Percentiles rank a stretch among this genome's conserved stretches.
These are phyloP conservation scores for Pan troglodytes DNA, from an alignment of 2,113 vertebrate genomes.

Conservation along the genomic window NHGRI_mPanTro3-v2.1_pri NC_072410.2:11694501-11695000, in stretches of 20 bases:
- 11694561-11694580: background rate
- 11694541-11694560: background rate
- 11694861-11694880: background rate
- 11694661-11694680: background rate
- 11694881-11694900: background rate
- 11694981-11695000: constrained; percentile 35
- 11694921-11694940: constrained; percentile 65
- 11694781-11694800: background rate
- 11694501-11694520: background rate
- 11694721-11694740: background rate
- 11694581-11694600: background rate
- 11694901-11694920: constrained; percentile 71
- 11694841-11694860: background rate
- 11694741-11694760: background rate
- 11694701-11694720: background rate
- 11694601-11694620: too few species aligned
- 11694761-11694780: background rate
- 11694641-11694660: background rate
- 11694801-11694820: constrained; percentile 47
- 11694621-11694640: background rate
- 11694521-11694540: background rate
- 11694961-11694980: constrained; percentile 59
- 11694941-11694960: constrained; percentile 74
- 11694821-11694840: constrained; percentile 31
- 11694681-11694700: background rate